A percentile compares a stretch with the other conserved stretches of the same genome.
phyloP scores from a whole-genome alignment of 1,140 invertebrate genomes.

The Orchestia grillus region DNA sequence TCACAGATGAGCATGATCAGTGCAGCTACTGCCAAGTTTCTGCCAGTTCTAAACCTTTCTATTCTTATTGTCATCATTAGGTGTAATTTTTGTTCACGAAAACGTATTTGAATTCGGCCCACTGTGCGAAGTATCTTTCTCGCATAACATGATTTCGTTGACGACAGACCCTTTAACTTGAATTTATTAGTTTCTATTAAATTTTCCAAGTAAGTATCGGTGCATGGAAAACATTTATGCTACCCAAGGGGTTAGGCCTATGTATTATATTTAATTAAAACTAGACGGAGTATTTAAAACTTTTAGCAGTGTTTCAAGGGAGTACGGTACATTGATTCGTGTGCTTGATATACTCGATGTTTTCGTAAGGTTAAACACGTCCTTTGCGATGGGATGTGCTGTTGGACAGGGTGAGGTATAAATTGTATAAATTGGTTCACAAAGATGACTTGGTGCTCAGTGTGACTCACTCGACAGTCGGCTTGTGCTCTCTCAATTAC shows the following conservation, averaged over 20 bases:
- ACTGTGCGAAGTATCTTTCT: not conserved
- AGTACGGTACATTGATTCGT: not conserved
- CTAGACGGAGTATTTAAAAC: not conserved
- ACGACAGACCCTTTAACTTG: not conserved
- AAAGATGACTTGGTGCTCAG: too few relatives aligned
- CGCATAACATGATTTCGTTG: not conserved
- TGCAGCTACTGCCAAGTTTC: not conserved
- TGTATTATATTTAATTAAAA: not conserved
- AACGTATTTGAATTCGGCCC: not conserved
- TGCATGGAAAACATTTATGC: not conserved
- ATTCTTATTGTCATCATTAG: not conserved
- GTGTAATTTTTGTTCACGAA: not conserved
- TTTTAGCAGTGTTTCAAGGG: not conserved
- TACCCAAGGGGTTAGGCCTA: too few relatives aligned
- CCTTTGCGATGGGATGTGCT: not conserved
- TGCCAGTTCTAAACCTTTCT: not conserved
- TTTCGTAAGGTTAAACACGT: not conserved
- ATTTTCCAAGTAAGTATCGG: too few relatives aligned
- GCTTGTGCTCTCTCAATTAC: too few relatives aligned
- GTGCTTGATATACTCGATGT: too few relatives aligned
- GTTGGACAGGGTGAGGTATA: too few relatives aligned
- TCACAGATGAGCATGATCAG: not conserved
- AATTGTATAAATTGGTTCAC: too few relatives aligned
- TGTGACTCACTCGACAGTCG: too few relatives aligned
- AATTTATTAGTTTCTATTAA: not conserved